Conservation (phyloP, 2,113 vertebrate species). For the Axis porcinus region DNA sequence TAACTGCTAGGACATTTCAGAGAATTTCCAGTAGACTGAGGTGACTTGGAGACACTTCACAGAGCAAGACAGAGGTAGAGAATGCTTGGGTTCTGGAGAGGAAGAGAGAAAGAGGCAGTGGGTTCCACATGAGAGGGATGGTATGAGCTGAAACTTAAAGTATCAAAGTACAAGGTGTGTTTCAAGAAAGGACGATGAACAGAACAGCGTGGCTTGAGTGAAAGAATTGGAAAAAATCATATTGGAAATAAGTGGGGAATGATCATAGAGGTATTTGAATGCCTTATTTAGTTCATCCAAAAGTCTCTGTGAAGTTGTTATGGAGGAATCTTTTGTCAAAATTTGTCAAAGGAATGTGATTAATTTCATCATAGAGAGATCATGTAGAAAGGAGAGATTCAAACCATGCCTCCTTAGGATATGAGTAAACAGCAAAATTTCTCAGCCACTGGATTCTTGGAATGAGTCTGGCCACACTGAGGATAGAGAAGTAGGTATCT, state of each 20-base stretch:
- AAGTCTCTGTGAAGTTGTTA: neutral
- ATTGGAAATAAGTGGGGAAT: neutral
- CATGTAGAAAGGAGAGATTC: neutral
- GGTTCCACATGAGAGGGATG: neutral
- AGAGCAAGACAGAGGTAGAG: neutral
- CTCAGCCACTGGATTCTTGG: neutral
- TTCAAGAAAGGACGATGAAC: neutral
- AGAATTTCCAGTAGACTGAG: neutral
- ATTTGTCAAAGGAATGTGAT: neutral
- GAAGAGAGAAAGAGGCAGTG: neutral
- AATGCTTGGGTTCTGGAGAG: neutral
- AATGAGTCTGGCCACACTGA: neutral
- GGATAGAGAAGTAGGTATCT: neutral
- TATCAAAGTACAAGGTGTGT: neutral
- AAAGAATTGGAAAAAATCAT: neutral
- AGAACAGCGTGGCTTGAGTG: neutral
- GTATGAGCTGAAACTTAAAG: neutral
- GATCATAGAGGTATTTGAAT: neutral
- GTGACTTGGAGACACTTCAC: neutral
- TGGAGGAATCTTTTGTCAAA: neutral
- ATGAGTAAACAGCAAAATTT: neutral
- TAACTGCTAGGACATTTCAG: neutral
- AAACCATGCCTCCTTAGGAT: neutral
- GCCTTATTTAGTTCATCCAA: neutral
- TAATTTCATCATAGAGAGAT: neutral